phyloP scores from a whole-genome alignment of 2,113 vertebrate genomes.

The Donacobius atricapilla region DNA sequence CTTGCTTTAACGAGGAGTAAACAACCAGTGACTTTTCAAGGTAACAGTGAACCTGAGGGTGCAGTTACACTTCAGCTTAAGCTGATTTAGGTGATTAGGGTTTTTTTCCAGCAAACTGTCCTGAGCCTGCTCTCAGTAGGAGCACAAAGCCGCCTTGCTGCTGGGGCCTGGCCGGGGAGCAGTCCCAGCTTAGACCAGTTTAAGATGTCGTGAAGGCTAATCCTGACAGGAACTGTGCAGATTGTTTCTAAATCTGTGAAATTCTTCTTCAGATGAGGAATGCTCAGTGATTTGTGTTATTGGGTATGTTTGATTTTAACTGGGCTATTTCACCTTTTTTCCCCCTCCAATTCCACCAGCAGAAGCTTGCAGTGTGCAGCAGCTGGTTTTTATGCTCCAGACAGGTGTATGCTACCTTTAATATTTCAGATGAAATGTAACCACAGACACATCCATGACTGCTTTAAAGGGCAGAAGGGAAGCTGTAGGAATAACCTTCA shows the following conservation, averaged over 20 bases:
- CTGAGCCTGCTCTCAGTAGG: background rate
- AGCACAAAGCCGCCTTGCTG: background rate
- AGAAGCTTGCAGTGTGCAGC: background rate
- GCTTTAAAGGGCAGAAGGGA: background rate
- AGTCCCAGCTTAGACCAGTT: background rate
- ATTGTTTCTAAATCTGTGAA: background rate
- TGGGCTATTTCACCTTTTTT: background rate
- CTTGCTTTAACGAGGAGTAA: constrained; percentile 65
- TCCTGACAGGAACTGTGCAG: background rate
- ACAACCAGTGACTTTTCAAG: constrained; percentile 63
- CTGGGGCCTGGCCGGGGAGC: background rate
- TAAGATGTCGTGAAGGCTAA: background rate
- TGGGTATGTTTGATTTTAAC: background rate
- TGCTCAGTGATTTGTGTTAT: background rate
- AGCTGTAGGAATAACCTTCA: background rate
- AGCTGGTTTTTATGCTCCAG: background rate
- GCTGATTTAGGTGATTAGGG: constrained; percentile 45
- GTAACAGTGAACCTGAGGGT: constrained; percentile 62
- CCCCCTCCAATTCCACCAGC: background rate
- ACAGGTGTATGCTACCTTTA: background rate
- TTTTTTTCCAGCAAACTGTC: background rate
- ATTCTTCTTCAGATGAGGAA: background rate
- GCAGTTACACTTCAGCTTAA: constrained; percentile 47
- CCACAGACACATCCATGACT: background rate
- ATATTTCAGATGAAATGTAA: background rate